Evolutionary conservation across 2,797 vertebrate genomes (phyloP).

Genomic region (Syncerus caffer): DNA sequence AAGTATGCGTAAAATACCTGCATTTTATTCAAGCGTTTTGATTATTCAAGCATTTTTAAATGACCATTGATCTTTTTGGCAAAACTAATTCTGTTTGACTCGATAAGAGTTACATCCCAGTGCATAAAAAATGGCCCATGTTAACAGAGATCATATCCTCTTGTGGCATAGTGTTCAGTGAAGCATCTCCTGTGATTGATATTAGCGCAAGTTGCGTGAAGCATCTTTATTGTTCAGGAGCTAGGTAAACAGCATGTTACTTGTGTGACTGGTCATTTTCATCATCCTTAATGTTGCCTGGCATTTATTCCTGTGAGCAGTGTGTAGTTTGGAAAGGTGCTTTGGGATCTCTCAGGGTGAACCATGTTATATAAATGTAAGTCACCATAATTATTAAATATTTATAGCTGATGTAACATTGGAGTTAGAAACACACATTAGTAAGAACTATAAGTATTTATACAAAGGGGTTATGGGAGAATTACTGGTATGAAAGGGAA

Average conservation of each 20-base stretch:
- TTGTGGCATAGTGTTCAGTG: background rate
- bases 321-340: background rate
- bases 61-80: slow-evolving; percentile 33
- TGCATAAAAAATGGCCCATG: slow-evolving; percentile 29
- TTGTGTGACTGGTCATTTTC: slow-evolving; percentile 5
- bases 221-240: slow-evolving; percentile 1
- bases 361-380: background rate
- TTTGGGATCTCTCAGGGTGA: slow-evolving; percentile 1
- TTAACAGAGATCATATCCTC: slow-evolving; percentile 15
- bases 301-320: slow-evolving; percentile 19
- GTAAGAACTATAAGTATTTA: slow-evolving; percentile 21
- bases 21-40: slow-evolving; percentile 43
- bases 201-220: background rate
- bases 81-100: slow-evolving; percentile 51
- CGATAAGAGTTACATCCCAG: background rate
- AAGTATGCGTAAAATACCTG: background rate
- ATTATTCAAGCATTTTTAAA: slow-evolving; percentile 40
- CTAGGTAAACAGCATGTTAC: slow-evolving; percentile 22
- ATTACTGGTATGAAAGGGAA: background rate
- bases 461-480: background rate
- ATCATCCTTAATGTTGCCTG: background rate
- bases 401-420: background rate
- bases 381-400: slow-evolving; percentile 33
- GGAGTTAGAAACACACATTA: slow-evolving; percentile 8
- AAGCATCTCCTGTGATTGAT: background rate